phyloP scores from a whole-genome alignment of 2,888 invertebrate genomes.

The Zygogramma bicolorata region DNA sequence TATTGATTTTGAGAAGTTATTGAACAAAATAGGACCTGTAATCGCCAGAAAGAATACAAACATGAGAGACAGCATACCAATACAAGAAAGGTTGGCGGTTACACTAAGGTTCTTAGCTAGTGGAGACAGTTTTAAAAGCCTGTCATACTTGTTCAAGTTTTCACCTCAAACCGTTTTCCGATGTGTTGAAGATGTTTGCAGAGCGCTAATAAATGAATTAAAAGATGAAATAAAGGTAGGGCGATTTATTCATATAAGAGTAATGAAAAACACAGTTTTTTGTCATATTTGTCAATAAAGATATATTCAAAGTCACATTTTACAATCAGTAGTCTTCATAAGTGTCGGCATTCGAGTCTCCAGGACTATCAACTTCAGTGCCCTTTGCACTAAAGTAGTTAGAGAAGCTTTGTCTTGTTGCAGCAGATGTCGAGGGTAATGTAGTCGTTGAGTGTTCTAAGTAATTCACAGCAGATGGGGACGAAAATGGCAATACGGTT shows the following conservation, averaged over 20 bases:
- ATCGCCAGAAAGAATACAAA: constrained; percentile 45
- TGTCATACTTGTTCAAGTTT: constrained; percentile 31
- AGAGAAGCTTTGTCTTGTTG: no score
- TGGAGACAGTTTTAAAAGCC: constrained; percentile 34
- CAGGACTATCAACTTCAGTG: no score
- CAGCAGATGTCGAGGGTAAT: no score
- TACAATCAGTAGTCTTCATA: no score
- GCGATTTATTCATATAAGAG: no score
- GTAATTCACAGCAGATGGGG: no score
- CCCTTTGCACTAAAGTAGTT: no score
- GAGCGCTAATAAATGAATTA: constrained; percentile 22
- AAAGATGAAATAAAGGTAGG: constrained; percentile 29
- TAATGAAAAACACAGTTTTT: no score
- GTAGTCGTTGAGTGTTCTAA: no score
- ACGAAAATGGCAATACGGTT: no score
- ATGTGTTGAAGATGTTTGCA: constrained; percentile 28
- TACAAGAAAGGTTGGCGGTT: constrained; percentile 31
- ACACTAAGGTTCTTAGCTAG: constrained; percentile 31
- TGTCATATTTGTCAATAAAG: no score
- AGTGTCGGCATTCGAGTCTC: no score
- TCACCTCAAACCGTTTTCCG: constrained; percentile 33
- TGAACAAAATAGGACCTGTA: constrained; percentile 40
- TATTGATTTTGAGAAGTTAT: constrained; percentile 44
- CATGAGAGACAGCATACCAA: constrained; percentile 39
- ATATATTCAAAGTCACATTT: neutral